Evolutionary conservation across 2,888 invertebrate species (phyloP), one percentile per base, ranked within the genome.

Genomic region (Xylota sylvarum): DNA sequence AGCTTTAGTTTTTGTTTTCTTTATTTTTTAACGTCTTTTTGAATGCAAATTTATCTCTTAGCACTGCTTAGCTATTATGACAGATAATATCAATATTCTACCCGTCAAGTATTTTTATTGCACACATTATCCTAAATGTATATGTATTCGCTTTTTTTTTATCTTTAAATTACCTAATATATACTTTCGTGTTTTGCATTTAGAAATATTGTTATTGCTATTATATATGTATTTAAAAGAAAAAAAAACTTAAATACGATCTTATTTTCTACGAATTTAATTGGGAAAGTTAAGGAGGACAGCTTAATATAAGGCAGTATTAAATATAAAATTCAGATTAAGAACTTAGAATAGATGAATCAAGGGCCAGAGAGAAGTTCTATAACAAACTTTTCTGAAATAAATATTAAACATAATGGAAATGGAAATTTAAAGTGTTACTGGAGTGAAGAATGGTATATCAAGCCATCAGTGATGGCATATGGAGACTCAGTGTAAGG

Each of bases 1-100:
- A 10, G 23, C 10, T 52, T 62, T 10, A 30, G 65, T 23, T 48
- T 30, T 56, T 62, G 17, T 43, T 27, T 60, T 19, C 19, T 1
- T 14, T 62, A 19, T 23, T 14, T n/a, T 62, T 62, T 27, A 23
- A 14, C 27, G 43, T 46, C n/a, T 14, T 46, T 46, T 64, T 64
- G 6, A 17, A 23, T 40, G 55, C 30, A 9, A 55, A 23, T 27
- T 23, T 46, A 30, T 52, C 48, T 19, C 19, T 37, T 0, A 62
- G 10, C 43, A 74, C 10, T 50, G 50, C 12, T 79, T 56, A 55
- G 35, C 14, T 35, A 23, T 23, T 81, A 17, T 43, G 7, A n/a
- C 65, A 80, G 65, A 77, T 72, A 60, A 72, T 77, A 83, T 72
- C 70, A 65, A 67, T 77, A 12, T 32, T 76, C 65, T 76, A 85